A percentile compares a stretch with the other conserved stretches of the same genome.
Conservation (phyloP, 2,888 invertebrate species). For the Phorcus lineatus region DNA sequence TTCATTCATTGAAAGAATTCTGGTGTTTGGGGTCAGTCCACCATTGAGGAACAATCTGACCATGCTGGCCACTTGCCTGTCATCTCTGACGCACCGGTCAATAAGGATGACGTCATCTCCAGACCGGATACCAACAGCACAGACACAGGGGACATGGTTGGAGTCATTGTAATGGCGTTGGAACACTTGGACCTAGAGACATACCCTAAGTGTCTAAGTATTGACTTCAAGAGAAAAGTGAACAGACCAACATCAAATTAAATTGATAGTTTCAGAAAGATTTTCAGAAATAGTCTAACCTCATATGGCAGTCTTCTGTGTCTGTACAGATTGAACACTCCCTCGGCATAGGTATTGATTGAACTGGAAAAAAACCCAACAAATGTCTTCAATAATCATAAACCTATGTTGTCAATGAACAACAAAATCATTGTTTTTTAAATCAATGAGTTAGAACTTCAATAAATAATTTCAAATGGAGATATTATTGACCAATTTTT, state of each 20-base stretch:
- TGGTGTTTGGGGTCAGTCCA: slow-evolving; percentile 46
- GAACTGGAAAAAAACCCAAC: slow-evolving; percentile 50
- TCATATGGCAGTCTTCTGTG: slow-evolving; percentile 54
- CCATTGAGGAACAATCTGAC: slow-evolving; percentile 49
- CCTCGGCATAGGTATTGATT: slow-evolving; percentile 53
- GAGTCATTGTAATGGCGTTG: slow-evolving; percentile 37
- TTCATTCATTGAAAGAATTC: slow-evolving; percentile 36
- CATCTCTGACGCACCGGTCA: slow-evolving; percentile 43
- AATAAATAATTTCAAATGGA: too few relatives aligned
- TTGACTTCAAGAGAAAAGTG: neutral
- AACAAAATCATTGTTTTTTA: too few relatives aligned
- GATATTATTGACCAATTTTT: too few relatives aligned
- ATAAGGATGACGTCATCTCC: slow-evolving; percentile 57
- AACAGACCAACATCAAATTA: neutral
- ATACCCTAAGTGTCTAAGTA: neutral
- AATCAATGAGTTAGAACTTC: too few relatives aligned
- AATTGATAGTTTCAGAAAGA: neutral
- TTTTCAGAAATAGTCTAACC: slow-evolving; percentile 39
- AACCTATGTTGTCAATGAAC: too few relatives aligned
- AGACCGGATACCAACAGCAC: slow-evolving; percentile 56
- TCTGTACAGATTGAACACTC: slow-evolving; percentile 61
- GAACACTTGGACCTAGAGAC: slow-evolving; percentile 42
- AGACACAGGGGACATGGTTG: slow-evolving; percentile 54
- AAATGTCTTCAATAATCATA: too few relatives aligned
- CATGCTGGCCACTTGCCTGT: slow-evolving; percentile 26